Evolutionary conservation across 2,797 vertebrate species (phyloP), one percentile per base, ranked within the genome.

Genomic region (Pipistrellus kuhlii): DNA sequence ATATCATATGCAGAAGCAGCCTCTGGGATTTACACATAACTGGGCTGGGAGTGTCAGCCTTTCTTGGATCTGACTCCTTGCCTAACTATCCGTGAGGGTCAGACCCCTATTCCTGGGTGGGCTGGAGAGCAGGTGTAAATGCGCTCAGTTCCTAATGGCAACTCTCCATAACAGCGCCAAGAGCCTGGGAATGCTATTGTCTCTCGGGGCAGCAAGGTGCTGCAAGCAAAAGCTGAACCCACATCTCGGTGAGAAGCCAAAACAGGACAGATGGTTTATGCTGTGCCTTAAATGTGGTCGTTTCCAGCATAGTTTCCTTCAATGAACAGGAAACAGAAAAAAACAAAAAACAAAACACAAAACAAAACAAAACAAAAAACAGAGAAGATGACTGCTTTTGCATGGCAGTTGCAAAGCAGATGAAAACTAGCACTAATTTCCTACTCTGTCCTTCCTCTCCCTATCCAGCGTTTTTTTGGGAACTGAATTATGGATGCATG

Each of bases 91-190:
- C 94, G 91, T 97, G 95, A 95, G 95, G 96, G 96, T 98, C 97
- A 96, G 89, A 83, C 86, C 95, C 95, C 76, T 93, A 96, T 96
- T 96, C 95, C 93, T 97, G 98, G 98, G 98, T 98, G 98, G 98
- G 97, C 98, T 71, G 48, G 94, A 84, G 94, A 90, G 89, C 96
- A 94, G 95, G 64, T 95, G 96, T 87, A 41, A 93, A 38, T 57
- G 55, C 44, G 21, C 72, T 76, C n/a, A 73, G 80, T 92, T 95
- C 73, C 85, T 82, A 78, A 85, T 46, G 88, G 82, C 85, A 94
- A 53, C 69, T 59, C 73, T 83, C 48, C 73, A 44, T 17, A 53
- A 93, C 17, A 72, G 75, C 66, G 87, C 94, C 62, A 69, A 88
- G 72, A 91, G 77, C 71, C 89, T 96, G 97, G 94, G 91, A 95